phyloP scores from a whole-genome alignment of 2,113 vertebrate species.

The Dascyllus trimaculatus region DNA sequence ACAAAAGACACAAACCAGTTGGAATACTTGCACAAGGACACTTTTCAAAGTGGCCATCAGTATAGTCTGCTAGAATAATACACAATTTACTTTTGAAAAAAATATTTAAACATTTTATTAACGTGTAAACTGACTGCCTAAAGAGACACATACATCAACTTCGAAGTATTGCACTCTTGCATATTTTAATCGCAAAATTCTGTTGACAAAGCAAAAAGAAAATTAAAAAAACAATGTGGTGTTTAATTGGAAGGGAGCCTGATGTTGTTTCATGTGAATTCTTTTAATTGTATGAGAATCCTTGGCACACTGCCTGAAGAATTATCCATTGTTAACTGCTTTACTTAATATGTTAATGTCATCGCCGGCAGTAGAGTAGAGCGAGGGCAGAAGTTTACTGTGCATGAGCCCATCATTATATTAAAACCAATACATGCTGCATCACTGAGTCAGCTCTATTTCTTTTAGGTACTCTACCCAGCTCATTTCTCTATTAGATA shows the following conservation, averaged over 20 bases:
- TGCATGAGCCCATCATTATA: background rate
- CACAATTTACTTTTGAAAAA: background rate
- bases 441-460: background rate
- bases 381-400: background rate
- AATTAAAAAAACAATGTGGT: constrained; percentile 12
- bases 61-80: background rate
- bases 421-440: background rate
- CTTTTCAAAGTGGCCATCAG: background rate
- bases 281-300: constrained; percentile 55
- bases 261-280: constrained; percentile 46
- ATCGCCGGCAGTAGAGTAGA: background rate
- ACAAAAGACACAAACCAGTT: background rate
- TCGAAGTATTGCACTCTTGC: constrained; percentile 39
- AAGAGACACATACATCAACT: constrained; percentile 24
- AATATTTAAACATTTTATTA: background rate
- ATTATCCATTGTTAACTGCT: constrained; percentile 39
- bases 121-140: constrained; percentile 34
- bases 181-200: constrained; percentile 38
- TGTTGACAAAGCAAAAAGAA: constrained; percentile 29
- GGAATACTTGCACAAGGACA: constrained; percentile 5
- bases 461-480: background rate
- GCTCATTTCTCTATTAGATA: too few relatives aligned
- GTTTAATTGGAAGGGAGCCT: constrained; percentile 36
- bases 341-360: constrained; percentile 64
- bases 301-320: constrained; percentile 57